These are phyloP conservation scores for Triplophysa siluroides DNA, from an alignment of 2,113 vertebrate genomes.

Conservation along the genomic window DNA sequence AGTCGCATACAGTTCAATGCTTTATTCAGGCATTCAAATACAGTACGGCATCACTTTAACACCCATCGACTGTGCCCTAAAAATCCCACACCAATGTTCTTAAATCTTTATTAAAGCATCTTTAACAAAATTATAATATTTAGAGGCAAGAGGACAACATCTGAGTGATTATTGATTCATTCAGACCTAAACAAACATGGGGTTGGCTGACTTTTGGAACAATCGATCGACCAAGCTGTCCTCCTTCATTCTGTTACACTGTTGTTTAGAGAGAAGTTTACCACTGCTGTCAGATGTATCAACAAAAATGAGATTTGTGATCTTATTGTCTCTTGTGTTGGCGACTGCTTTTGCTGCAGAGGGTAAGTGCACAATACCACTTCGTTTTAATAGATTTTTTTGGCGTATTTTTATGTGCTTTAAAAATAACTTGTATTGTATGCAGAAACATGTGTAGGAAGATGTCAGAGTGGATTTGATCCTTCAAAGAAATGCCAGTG, in stretches of 20 bases:
- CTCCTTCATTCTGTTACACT: background rate
- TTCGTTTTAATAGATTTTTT: background rate
- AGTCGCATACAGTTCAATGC: background rate
- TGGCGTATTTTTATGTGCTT: background rate
- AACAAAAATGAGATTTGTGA: slow-evolving; percentile 67
- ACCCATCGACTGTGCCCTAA: background rate
- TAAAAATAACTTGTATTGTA: background rate
- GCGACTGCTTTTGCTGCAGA: slow-evolving; percentile 65
- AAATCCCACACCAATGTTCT: background rate
- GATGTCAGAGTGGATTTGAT: slow-evolving; percentile 78
- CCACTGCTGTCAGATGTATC: slow-evolving; percentile 5
- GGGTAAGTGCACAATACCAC: slow-evolving; percentile 56
- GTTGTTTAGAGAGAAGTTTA: background rate
- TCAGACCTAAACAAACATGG: slow-evolving; percentile 50
- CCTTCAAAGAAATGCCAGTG: slow-evolving; percentile 84
- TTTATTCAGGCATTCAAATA: background rate
- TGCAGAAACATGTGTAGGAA: slow-evolving; percentile 83
- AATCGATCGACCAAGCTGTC: slow-evolving; percentile 51
- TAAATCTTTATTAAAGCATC: background rate
- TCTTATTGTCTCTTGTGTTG: slow-evolving; percentile 64
- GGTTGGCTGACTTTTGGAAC: slow-evolving; percentile 59
- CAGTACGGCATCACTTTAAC: background rate
- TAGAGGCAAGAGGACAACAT: background rate
- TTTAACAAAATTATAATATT: background rate
- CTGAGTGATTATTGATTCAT: slow-evolving; percentile 64